A percentile compares a stretch with the other conserved stretches of the same genome.
Evolutionary conservation across 2,888 invertebrate species (phyloP).

Genomic region (Brachycybe producta): DNA sequence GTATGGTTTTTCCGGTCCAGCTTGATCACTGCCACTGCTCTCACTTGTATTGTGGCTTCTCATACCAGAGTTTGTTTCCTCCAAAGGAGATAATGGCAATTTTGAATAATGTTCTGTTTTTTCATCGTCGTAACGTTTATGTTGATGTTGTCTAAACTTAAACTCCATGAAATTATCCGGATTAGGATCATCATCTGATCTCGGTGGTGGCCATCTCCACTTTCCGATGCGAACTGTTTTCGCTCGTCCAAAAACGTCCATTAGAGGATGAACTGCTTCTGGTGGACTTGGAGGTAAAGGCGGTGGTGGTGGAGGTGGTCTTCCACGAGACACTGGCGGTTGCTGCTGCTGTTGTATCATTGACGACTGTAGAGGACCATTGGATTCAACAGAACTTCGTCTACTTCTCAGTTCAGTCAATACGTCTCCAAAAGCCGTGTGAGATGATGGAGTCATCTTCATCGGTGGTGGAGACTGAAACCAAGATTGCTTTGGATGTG

Average conservation of each 20-base stretch:
- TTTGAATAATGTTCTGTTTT: neutral
- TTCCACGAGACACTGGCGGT: constrained; percentile 17
- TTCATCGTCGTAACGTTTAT: neutral
- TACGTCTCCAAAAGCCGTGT: constrained; percentile 40
- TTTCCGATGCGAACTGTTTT: constrained; percentile 90
- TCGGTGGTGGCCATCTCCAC: constrained; percentile 86
- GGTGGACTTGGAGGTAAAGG: constrained; percentile 86
- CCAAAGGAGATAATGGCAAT: neutral
- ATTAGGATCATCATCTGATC: constrained; percentile 44
- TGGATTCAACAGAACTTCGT: constrained; percentile 18
- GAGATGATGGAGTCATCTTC: constrained; percentile 25
- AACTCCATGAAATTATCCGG: neutral
- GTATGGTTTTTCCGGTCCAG: neutral
- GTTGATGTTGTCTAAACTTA: neutral
- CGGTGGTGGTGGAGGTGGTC: constrained; percentile 34
- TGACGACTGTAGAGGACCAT: constrained; percentile 14
- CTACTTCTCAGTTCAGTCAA: constrained; percentile 35
- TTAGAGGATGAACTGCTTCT: constrained; percentile 66
- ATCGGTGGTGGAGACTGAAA: constrained; percentile 8
- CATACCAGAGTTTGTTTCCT: neutral
- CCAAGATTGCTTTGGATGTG: constrained; percentile 1
- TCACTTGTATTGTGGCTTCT: constrained; percentile 4
- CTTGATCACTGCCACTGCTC: constrained; percentile 3
- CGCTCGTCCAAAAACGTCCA: constrained; percentile 82
- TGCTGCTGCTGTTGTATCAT: neutral